Base-by-base conservation (phyloP, 2,113 vertebrate species). In the Pitta sordida region DNA sequence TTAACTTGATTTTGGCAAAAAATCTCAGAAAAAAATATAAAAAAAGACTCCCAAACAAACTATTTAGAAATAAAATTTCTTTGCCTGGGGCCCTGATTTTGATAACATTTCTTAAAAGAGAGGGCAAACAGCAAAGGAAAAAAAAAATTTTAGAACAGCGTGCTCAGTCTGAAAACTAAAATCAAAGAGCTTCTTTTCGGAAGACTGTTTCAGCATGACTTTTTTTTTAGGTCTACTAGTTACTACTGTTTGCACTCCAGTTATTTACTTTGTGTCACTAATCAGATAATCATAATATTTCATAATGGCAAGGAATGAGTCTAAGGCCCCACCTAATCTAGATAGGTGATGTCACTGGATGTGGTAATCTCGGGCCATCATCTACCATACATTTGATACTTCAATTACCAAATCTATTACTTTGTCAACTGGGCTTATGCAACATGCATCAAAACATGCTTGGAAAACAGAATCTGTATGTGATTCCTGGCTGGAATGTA, bases 341-440 rank as follows among this genome's bases (percentile, higher is more conserved):
- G 92, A 91, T 91, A 82, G 77, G 78, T 94, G 92, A 94, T 79
- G 91, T 95, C 92, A 95, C 65, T 79, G 46, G 21, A 91, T 96
- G 79, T 92, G 51, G 58, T 43, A 94, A 96, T 93, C 86, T 85
- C 70, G 89, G 86, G 26, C 62, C 2, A 7, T 71, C 83, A 91
- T 78, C 86, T 77, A 68, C 88, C 77, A 89, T 82, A 29, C 41
- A 53, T 39, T 84, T 92, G 83, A 79, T 92, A 87, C 82, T 69
- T 86, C 74, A 89, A n/a, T 93, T 92, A 76, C 49, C 53, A 53
- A 78, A 22, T 41, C 73, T 58, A 76, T 71, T 85, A 91, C 41
- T 89, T 65, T 69, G 75, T 88, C 82, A 83, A 10, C 44, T 62
- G 11, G 1, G 6, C 19, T 94, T 94, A 34, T 11, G 73, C 77